Evolutionary conservation across 1,140 invertebrate species (phyloP).

Genomic region (Acyrthosiphon pisum): DNA sequence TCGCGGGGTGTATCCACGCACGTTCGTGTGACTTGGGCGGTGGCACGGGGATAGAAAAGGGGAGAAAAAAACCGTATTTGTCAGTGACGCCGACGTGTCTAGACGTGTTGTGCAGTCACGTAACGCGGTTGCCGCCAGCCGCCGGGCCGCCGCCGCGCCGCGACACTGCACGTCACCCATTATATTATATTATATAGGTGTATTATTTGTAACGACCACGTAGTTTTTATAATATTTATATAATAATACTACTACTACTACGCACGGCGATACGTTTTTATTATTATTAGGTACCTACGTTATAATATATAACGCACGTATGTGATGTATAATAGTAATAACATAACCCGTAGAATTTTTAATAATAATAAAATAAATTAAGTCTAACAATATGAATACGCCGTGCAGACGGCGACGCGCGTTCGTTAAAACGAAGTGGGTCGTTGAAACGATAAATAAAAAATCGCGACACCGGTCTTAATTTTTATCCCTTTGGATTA

Average conservation of each 20-base stretch:
- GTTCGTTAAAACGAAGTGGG: not conserved
- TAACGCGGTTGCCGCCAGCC: conserved; percentile 50
- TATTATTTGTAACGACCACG: not conserved
- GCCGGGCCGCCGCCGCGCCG: not conserved
- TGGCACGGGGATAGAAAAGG: not conserved
- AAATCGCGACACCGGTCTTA: not conserved
- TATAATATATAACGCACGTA: not conserved
- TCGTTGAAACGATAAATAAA: not conserved
- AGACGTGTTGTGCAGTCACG: conserved; percentile 46
- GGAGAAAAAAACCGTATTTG: not conserved
- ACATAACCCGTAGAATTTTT: not conserved
- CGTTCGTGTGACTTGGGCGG: not conserved
- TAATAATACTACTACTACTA: not conserved
- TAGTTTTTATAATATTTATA: not conserved
- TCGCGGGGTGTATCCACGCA: not conserved
- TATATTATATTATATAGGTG: not conserved
- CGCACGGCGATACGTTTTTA: not conserved
- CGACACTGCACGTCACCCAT: not conserved
- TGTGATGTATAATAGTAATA: not conserved
- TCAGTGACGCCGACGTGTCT: conserved; percentile 43
- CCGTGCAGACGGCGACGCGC: not conserved
- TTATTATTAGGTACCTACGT: not conserved
- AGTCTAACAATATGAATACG: not conserved
- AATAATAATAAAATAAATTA: conserved; percentile 2
- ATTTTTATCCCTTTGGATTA: conserved; percentile 1